Base-by-base conservation (phyloP, 2,113 vertebrate genomes). In the Scortum barcoo region DNA sequence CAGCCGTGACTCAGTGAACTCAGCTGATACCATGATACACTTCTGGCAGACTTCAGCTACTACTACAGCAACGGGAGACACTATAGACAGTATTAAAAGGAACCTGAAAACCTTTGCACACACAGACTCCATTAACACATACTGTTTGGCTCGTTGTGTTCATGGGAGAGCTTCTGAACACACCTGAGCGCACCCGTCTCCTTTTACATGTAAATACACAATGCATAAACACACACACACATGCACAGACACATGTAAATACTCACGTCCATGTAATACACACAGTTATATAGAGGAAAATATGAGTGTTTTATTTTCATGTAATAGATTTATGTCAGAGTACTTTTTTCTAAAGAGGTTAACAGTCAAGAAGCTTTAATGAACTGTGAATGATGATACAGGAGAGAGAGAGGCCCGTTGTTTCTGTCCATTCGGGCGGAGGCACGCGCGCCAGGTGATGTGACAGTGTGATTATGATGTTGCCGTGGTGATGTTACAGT, bases 281-380 rank as follows among this genome's bases (percentile, higher is more conserved):
- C 75, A 61, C 85, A 71, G 78, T 86, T 88, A 89, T 91, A 92
- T 91, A 93, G 81, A 94, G 88, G 88, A 87, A 86, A 86, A 90
- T 81, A 86, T 89, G 84, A 86, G 89, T 91, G 89, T 95, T 94
- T 95, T 95, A 94, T 94, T 95, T 95, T 93, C 91, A 81, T 93
- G 94, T 95, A 90, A 92, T 93, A 95, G 94, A 93, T 95, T 93
- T 95, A 94, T 87, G 90, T 95, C 93, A 62, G 92, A 90, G 88
- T 93, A 90, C 65, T 91, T 93, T 95, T 93, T 93, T 67, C 78
- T 88, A 86, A 91, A 88, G 84, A 91, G 93, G 91, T 93, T 81
- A 93, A 96, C 88, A 76, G 95, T 95, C 93, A 87, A 93, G 92
- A 93, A 95, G 95, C 95, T 95, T 96, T 95, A 90, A 93, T 72